Conservation (phyloP, 2,888 invertebrate genomes). For the Phortica okadai region DNA sequence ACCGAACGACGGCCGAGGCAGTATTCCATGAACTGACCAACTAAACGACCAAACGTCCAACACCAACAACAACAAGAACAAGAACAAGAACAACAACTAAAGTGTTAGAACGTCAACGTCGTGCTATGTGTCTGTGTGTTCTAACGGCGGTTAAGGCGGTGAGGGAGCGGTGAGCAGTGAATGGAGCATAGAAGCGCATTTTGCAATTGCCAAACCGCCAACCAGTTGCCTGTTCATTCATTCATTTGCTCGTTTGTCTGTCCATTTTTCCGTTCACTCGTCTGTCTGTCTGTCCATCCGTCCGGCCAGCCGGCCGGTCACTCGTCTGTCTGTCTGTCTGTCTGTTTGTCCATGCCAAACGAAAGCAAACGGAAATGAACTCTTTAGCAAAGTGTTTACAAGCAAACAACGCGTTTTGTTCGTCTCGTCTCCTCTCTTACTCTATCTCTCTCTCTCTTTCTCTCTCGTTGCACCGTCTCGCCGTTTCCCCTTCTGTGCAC, state of each 20-base stretch:
- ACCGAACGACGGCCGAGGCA: too few species aligned
- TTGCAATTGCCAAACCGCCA: background rate
- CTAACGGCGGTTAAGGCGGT: too few species aligned
- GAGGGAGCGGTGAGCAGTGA: too few species aligned
- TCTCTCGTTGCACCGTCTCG: too few species aligned
- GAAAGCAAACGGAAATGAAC: constrained; percentile 37
- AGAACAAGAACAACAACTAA: background rate
- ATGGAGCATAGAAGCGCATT: too few species aligned
- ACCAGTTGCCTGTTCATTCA: constrained; percentile 19
- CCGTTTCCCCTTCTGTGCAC: too few species aligned
- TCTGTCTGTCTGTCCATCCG: background rate
- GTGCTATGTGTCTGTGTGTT: too few species aligned
- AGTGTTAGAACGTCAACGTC: too few species aligned
- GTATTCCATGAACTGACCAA: too few species aligned
- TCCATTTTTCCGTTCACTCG: background rate
- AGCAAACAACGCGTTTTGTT: constrained; percentile 14
- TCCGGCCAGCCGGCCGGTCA: background rate
- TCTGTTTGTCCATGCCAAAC: constrained; percentile 12
- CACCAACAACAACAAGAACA: constrained; percentile 9
- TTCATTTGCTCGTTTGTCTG: background rate
- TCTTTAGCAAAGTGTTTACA: constrained; percentile 32
- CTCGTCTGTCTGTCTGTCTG: background rate
- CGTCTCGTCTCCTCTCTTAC: background rate
- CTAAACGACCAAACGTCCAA: too few species aligned
- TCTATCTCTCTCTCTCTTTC: too few species aligned